A percentile compares a stretch with the other conserved stretches of the same genome.
Conservation (phyloP, 2,797 vertebrate species). For the Poecile montanus region DNA sequence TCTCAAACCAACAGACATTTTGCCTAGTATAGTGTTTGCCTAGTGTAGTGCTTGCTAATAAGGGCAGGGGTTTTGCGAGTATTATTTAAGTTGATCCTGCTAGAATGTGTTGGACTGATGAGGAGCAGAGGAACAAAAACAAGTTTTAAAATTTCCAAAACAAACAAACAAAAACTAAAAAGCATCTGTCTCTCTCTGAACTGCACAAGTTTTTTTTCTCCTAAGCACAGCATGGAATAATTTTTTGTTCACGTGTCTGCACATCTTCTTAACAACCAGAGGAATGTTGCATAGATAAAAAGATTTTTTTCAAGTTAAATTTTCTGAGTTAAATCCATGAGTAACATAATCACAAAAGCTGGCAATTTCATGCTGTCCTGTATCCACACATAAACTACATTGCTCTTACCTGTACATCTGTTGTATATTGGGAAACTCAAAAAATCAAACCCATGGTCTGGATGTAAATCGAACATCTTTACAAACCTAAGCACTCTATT, state of each 20-base stretch:
- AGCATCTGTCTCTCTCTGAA: not conserved
- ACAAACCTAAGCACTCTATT: not conserved
- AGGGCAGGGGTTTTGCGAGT: accelerated
- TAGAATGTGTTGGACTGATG: not conserved
- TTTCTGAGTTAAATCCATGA: not conserved
- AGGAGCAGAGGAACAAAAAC: not conserved
- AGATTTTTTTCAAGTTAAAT: not conserved
- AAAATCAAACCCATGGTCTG: not conserved
- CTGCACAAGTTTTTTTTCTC: not conserved
- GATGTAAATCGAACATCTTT: conserved; percentile 10
- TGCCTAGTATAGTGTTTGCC: not conserved
- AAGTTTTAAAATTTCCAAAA: not conserved
- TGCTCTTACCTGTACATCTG: not conserved
- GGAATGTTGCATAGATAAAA: not conserved
- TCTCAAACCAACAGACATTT: not conserved
- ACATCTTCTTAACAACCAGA: not conserved
- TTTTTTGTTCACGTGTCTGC: not conserved
- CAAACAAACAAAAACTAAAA: not conserved
- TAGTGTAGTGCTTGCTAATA: not conserved
- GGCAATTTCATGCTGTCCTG: not conserved
- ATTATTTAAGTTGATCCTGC: not conserved
- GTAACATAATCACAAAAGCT: not conserved
- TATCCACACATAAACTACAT: not conserved
- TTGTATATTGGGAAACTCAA: not conserved
- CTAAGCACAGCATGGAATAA: not conserved